These are phyloP conservation scores for Heliconius eleuchia DNA, from an alignment of 1,140 invertebrate genomes.

Conservation along the genomic window DNA sequence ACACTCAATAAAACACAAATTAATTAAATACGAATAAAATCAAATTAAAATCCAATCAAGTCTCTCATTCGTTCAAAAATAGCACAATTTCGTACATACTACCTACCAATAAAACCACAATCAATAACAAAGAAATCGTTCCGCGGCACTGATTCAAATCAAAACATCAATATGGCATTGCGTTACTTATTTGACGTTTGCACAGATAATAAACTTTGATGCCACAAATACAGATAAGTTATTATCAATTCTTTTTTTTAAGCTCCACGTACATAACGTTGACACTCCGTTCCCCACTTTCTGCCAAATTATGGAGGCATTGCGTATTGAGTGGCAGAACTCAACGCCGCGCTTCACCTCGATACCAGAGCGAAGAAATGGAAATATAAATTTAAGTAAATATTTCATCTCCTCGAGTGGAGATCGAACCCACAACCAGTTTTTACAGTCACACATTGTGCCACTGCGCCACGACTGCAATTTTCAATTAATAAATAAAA, in stretches of 20 bases:
- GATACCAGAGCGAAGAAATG: too few relatives aligned
- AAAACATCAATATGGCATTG: slow-evolving; percentile 48
- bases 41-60: background rate
- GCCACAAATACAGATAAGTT: background rate
- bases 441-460: too few relatives aligned
- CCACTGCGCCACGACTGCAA: background rate
- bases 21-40: background rate
- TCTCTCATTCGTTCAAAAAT: background rate
- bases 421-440: too few relatives aligned
- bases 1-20: background rate
- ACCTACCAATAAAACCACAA: slow-evolving; percentile 25
- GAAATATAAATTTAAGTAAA: too few relatives aligned
- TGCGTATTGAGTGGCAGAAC: too few relatives aligned
- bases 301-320: too few relatives aligned
- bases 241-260: background rate
- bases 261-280: too few relatives aligned
- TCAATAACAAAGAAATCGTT: slow-evolving; percentile 41
- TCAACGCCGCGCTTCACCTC: too few relatives aligned
- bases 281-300: too few relatives aligned
- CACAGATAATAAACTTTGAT: background rate
- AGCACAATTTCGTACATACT: background rate
- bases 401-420: too few relatives aligned
- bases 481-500: background rate
- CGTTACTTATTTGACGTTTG: background rate
- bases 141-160: slow-evolving; percentile 43